Evolutionary conservation across 2,113 vertebrate genomes (phyloP), one percentile per base, ranked within the genome.

Genomic region (Copsychus sechellarum): DNA sequence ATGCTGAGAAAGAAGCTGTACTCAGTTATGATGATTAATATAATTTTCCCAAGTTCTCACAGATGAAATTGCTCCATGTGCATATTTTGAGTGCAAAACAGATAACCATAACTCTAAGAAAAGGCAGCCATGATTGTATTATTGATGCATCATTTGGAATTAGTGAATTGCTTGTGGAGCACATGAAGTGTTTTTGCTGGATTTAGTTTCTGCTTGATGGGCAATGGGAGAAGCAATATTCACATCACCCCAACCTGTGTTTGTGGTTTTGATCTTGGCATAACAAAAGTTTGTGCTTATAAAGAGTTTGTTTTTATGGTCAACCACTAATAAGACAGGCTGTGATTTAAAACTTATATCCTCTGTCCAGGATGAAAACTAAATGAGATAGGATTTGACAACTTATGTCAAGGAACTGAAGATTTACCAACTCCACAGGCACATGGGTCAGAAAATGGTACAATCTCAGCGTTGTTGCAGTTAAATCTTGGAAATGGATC

Each of bases 11-110:
- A 97, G 95, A 95, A 95, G 95, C 95, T 95, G 93, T 91, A 97
- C 90, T 97, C 93, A 61, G 97, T 98, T 98, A 97, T 95, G 93
- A 97, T 96, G 97, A 98, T 97, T 97, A 97, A 97, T 97, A 95
- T 70, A 97, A 97, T 94, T 97, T 95, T 58, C 91, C 71, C 91
- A 96, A 93, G 93, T 97, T 97, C 97, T 97, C 78, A 97, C 87
- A 95, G 93, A 96, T 81, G 87, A 97, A 98, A 97, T 95, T 88
- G 66, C 96, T 97, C 81, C 66, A 96, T 96, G 85, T 88, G 95
- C 95, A 97, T 97, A 97, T 98, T 97, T 97, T 94, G 94, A 95
- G 94, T 62, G 90, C 85, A 96, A 97, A 97, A 95, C 76, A 96
- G 96, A 97, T 96, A 97, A 94, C 85, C 92, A 64, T 96, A 96